These are phyloP conservation scores for Keiferia lycopersicella DNA, from an alignment of 2,888 invertebrate species.

Conservation along the genomic window DNA sequence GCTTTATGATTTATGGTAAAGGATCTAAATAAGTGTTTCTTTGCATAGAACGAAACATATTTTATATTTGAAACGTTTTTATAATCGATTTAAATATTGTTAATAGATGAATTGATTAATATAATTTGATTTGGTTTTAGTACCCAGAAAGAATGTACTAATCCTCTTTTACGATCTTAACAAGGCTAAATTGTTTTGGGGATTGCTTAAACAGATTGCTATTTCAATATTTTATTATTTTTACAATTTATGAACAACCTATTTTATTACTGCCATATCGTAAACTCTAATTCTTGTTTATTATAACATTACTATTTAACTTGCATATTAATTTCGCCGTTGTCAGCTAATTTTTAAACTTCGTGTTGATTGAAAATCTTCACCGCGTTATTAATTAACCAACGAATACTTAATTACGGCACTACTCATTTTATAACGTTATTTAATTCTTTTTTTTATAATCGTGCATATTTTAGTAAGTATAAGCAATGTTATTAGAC, in stretches of 20 bases:
- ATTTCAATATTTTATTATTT: conserved; percentile 55
- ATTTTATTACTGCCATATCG: conserved; percentile 53
- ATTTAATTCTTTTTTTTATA: conserved; percentile 61
- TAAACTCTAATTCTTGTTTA: conserved; percentile 51
- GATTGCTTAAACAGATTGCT: conserved; percentile 48
- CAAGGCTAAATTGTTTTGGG: conserved; percentile 49
- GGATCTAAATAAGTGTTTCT: too few relatives aligned
- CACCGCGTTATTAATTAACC: conserved; percentile 74
- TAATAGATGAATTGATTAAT: conserved; percentile 31
- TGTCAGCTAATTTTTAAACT: conserved; percentile 68
- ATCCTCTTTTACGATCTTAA: conserved; percentile 48
- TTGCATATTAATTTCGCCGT: conserved; percentile 64
- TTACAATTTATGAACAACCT: conserved; percentile 57
- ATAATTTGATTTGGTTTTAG: conserved; percentile 37
- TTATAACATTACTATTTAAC: conserved; percentile 35
- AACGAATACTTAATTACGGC: conserved; percentile 64
- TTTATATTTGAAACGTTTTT: not conserved
- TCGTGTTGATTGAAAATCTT: conserved; percentile 68
- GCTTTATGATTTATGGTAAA: too few relatives aligned
- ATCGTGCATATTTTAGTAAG: conserved; percentile 57
- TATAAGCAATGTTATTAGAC: conserved; percentile 53
- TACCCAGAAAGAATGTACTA: conserved; percentile 33
- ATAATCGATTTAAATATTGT: not conserved
- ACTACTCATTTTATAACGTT: conserved; percentile 62
- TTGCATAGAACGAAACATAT: too few relatives aligned